Evolutionary conservation across 1,140 invertebrate genomes (phyloP), one percentile per base, ranked within the genome.

Genomic region (Penaeus indicus): DNA sequence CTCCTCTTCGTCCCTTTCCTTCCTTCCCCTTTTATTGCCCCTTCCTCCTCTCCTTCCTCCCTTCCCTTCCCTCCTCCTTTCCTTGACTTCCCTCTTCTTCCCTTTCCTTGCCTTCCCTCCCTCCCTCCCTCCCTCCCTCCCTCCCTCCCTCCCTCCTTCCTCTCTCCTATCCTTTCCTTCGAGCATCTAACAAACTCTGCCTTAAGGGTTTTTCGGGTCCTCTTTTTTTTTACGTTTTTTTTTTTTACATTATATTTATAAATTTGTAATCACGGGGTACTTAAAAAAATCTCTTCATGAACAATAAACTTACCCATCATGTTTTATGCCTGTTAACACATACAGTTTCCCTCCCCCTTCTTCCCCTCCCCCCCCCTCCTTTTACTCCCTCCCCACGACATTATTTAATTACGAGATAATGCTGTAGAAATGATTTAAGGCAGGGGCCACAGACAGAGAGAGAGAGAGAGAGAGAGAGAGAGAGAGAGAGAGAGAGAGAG

Each of bases 371-470:
- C 4, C 38, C 11, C 54, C 54, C 25, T 27, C 72, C 16, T 32
- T 27, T 27, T 5, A 32, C 42, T 83, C 32, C 22, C 63, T 32
- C 81, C 54, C 62, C 62, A 21, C n/a, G 61, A 83, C 81, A 64
- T 83, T 83, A 83, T 83, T 83, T 64, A 67, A 83, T 83, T 83
- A 83, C 61, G 62, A 64, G 81, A 83, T 83, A 83, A 83, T 83
- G 81, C 62, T 67, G 60, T 62, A 38, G 62, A 64, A 42, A 83
- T 64, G 62, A 64, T 38, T 67, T 27, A 38, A 10, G 32, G 27
- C 25, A 62, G 25, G 62, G 27, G 22, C n/a, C 19, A 60, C 25
- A 62, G 60, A 60, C 60, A 25, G 54, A 25, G 21, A 27, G 69
- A 7, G 7, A 72, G 67, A 1, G 67, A 22, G 67, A 0, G 19